These are phyloP conservation scores for Brachyalestes nurse DNA, from an alignment of 2,797 vertebrate species.

Conservation along the genomic window DNA sequence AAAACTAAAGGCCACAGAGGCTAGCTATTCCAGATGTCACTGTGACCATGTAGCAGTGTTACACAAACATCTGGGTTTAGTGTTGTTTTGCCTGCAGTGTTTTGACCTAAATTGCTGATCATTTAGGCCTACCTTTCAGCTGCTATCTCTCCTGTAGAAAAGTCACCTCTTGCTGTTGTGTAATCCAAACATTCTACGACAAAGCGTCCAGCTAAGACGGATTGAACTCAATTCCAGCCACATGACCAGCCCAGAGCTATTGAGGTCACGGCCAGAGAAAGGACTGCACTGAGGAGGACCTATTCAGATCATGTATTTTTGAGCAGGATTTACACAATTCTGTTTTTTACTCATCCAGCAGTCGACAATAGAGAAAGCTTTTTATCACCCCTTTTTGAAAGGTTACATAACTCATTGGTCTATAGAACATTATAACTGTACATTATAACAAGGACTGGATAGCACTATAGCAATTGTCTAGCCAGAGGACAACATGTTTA, in stretches of 20 bases:
- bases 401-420: neutral
- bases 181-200: constrained; percentile 30
- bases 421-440: no score
- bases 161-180: constrained; percentile 32
- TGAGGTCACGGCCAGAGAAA: constrained; percentile 41
- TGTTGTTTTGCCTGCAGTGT: neutral
- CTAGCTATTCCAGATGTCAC: neutral
- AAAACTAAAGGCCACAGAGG: neutral
- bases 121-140: constrained; percentile 20
- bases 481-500: no score
- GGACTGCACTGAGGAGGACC: neutral
- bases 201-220: constrained; percentile 38
- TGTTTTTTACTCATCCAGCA: neutral
- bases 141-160: constrained; percentile 24
- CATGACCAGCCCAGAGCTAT: constrained; percentile 43
- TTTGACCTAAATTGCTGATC: constrained; percentile 19
- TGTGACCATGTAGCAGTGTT: neutral
- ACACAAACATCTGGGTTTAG: neutral
- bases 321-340: constrained; percentile 14
- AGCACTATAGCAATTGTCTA: no score
- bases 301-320: neutral
- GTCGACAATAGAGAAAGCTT: constrained; percentile 3
- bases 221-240: constrained; percentile 50
- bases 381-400: neutral
- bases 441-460: no score